Evolutionary conservation across 2,888 invertebrate genomes (phyloP), one percentile per base, ranked within the genome.

Genomic region (Mayetiola destructor): DNA sequence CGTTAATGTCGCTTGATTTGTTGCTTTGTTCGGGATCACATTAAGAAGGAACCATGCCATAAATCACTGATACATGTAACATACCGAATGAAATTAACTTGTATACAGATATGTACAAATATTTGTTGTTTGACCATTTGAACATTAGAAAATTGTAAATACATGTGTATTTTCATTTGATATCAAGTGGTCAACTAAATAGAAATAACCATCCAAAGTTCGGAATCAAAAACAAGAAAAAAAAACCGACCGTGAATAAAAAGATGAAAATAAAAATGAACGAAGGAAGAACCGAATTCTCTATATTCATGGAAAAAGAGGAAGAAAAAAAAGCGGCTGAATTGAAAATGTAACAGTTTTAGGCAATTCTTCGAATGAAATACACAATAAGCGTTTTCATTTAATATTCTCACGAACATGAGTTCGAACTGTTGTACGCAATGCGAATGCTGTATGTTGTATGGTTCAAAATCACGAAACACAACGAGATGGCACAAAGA

Each of bases 81-180:
- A 42, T 42, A 42, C n/a, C n/a, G n/a, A n/a, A 42, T 23, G 23
- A 42, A 42, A 42, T 23, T 23, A 39, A 39, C 21, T 42, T 42
- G 42, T 42, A 10, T 42, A 42, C 23, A 6, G 12, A 14, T 32
- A 12, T 42, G 42, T 42, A 21, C 23, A 42, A 42, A 42, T 42
- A 23, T n/a, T n/a, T n/a, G n/a, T n/a, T 23, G 42, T 42, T 42
- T 42, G 42, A 42, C 21, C 23, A 42, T n/a, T n/a, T n/a, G n/a
- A n/a, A n/a, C n/a, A n/a, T n/a, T n/a, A n/a, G n/a, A n/a, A n/a
- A n/a, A n/a, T n/a, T n/a, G n/a, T n/a, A n/a, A n/a, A n/a, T n/a
- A n/a, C n/a, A n/a, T n/a, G n/a, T n/a, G n/a, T n/a, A n/a, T 42
- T 23, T 42, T 42, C 42, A 42, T 42, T 42, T 42, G 21, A 42